Percentiles rank a stretch among this genome's conserved stretches.
Conservation (phyloP, 2,113 vertebrate species). For the Nerophis ophidion region DNA sequence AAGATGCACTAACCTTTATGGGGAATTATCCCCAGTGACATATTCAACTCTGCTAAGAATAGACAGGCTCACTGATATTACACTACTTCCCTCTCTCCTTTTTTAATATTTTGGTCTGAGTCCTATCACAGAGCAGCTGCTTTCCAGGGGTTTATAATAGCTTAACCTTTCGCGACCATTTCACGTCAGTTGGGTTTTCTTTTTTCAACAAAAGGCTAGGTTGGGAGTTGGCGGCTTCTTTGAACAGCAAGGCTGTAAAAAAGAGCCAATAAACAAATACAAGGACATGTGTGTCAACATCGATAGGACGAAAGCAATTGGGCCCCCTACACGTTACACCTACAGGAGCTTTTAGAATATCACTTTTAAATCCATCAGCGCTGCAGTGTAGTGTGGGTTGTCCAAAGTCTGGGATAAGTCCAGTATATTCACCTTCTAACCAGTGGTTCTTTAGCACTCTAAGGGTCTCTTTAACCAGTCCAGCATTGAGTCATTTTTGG, state of each 20-base stretch:
- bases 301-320: neutral
- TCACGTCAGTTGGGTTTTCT: neutral
- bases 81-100: neutral
- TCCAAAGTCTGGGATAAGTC: neutral
- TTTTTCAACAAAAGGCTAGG: constrained; percentile 3
- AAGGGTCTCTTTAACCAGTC: neutral
- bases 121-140: constrained; percentile 11
- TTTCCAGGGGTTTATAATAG: neutral
- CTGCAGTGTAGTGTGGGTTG: neutral
- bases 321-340: neutral
- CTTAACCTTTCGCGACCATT: neutral
- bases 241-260: neutral
- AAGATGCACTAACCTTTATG: neutral
- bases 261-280: neutral
- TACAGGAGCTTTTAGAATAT: neutral
- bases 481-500: neutral
- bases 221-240: neutral
- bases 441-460: neutral
- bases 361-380: neutral
- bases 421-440: neutral
- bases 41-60: neutral
- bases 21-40: neutral
- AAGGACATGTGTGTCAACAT: neutral
- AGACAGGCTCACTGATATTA: neutral
- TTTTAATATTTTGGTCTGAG: constrained; percentile 3